Evolutionary conservation across 2,888 invertebrate genomes (phyloP).

Genomic region (Acleris cristana): DNA sequence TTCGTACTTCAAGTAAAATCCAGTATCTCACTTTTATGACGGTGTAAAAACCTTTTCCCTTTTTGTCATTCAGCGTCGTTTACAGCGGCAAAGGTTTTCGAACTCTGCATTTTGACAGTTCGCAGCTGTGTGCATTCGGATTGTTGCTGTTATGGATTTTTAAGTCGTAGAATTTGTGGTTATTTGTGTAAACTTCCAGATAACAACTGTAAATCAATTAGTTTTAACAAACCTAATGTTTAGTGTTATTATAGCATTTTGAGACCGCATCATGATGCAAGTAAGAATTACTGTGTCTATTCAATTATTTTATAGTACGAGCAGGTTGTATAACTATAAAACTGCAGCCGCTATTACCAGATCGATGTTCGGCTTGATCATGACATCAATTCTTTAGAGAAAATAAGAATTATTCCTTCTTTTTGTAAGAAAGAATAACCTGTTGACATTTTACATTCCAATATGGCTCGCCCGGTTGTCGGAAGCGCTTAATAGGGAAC

Average conservation of each 20-base stretch:
- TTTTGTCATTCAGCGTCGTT: not conserved
- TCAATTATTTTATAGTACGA: constrained; percentile 14
- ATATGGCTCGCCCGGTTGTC: constrained; percentile 69
- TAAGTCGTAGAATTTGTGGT: constrained; percentile 52
- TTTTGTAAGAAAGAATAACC: constrained; percentile 47
- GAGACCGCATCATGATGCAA: constrained; percentile 57
- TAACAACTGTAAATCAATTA: constrained; percentile 28
- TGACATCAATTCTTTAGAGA: constrained; percentile 12
- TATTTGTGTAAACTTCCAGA: constrained; percentile 39
- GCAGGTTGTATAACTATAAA: constrained; percentile 35
- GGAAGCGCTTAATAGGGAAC: constrained; percentile 46
- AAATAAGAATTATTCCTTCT: constrained; percentile 26
- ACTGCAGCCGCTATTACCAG: constrained; percentile 36
- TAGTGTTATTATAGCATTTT: constrained; percentile 17
- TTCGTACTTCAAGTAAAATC: not conserved
- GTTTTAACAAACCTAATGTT: constrained; percentile 14
- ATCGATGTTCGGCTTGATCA: constrained; percentile 31
- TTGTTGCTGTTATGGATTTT: constrained; percentile 67
- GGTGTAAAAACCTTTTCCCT: not conserved
- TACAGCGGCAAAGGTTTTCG: constrained; percentile 30
- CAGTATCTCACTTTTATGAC: not conserved
- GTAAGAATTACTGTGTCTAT: constrained; percentile 50
- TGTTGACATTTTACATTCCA: constrained; percentile 72
- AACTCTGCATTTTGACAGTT: constrained; percentile 65
- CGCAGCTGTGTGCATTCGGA: constrained; percentile 74